Evolutionary conservation across 2,888 invertebrate genomes (phyloP).

Genomic region (Machimus rusticus): DNA sequence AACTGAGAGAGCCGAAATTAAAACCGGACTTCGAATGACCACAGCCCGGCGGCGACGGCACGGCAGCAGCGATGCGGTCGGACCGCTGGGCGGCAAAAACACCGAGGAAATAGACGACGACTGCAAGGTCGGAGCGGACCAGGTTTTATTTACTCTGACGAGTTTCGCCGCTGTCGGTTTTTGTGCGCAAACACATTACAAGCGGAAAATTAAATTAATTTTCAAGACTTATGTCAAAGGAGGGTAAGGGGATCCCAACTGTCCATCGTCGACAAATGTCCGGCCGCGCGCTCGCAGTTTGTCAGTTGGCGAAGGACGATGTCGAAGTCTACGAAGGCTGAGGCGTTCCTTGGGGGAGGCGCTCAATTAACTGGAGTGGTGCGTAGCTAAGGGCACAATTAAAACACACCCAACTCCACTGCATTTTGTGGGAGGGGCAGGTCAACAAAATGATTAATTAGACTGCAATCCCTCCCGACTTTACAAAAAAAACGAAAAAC

Average conservation of each 20-base stretch:
- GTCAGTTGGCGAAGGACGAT: not conserved
- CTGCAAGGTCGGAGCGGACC: not conserved
- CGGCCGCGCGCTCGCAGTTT: not conserved
- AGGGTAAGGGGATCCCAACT: not conserved
- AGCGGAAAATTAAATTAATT: not conserved
- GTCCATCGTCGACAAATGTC: not conserved
- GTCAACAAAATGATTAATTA: not conserved
- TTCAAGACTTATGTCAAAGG: not conserved
- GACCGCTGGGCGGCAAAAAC: not conserved
- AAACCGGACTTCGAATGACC: not conserved
- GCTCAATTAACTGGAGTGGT: not conserved
- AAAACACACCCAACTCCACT: not conserved
- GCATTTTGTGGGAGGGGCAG: not conserved
- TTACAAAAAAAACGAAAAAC: not conserved
- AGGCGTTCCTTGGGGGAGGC: not conserved
- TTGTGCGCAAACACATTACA: not conserved
- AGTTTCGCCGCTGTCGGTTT: not conserved
- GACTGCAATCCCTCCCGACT: not conserved
- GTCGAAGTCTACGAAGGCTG: not conserved
- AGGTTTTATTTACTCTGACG: not conserved
- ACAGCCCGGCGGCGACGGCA: not conserved
- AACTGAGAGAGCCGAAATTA: conserved; percentile 29
- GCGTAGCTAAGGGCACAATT: not conserved
- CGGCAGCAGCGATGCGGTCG: not conserved
- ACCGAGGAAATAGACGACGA: not conserved